These are phyloP conservation scores for Tipula lateralis DNA, from an alignment of 2,888 invertebrate species.

Conservation along the genomic window DNA sequence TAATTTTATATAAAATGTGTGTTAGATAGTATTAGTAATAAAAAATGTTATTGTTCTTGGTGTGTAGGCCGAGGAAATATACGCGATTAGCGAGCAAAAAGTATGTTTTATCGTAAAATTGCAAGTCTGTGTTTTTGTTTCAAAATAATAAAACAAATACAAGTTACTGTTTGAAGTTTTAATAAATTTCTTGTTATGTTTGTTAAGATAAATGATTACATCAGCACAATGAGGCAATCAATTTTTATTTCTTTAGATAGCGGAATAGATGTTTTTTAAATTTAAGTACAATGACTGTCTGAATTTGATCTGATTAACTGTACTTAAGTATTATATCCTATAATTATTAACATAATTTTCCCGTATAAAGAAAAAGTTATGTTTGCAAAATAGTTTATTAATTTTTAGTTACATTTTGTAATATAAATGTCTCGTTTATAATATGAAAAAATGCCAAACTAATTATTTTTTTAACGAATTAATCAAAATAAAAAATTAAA, in stretches of 20 bases:
- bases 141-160: background rate
- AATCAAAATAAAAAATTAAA: background rate
- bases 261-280: background rate
- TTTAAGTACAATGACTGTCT: background rate
- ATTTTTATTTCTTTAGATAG: background rate
- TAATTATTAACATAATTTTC: background rate
- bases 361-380: too few species aligned
- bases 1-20: background rate
- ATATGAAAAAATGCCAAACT: background rate
- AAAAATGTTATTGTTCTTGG: background rate
- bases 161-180: background rate
- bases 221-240: background rate
- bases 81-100: background rate
- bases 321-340: background rate
- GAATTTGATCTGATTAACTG: background rate
- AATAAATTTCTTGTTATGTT: background rate
- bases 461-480: background rate
- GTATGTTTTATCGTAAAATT: background rate
- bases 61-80: background rate
- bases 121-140: background rate
- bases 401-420: background rate
- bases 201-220: background rate
- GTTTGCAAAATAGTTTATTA: background rate
- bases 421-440: background rate
- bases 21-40: background rate